Evolutionary conservation across 2,113 vertebrate genomes (phyloP).

Genomic region (Cephalopterus ornatus): DNA sequence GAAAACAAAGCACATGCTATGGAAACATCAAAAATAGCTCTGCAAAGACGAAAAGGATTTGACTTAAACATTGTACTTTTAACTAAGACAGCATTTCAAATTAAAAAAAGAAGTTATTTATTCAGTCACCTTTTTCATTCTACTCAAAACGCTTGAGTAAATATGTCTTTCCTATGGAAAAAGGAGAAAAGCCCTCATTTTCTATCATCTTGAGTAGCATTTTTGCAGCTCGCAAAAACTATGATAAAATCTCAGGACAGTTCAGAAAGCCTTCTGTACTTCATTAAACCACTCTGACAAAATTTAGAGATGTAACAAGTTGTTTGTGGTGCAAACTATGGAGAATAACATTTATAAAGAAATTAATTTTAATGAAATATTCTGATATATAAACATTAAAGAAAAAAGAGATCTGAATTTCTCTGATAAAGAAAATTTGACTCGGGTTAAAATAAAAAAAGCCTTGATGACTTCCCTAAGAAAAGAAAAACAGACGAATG

Average conservation of each 20-base stretch:
- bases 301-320: not conserved
- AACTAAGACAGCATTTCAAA: not conserved
- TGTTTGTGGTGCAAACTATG: not conserved
- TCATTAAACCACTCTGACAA: not conserved
- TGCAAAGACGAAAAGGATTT: not conserved
- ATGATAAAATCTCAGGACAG: not conserved
- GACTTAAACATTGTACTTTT: not conserved
- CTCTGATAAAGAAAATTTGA: not conserved
- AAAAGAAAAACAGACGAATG: not conserved
- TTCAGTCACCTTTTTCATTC: not conserved
- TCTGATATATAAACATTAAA: not conserved
- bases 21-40: not conserved
- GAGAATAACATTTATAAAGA: not conserved
- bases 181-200: rapidly evolving
- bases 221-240: not conserved
- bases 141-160: not conserved
- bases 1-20: not conserved
- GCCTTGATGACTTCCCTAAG: not conserved
- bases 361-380: not conserved
- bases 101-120: not conserved
- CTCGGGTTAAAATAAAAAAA: not conserved
- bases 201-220: not conserved
- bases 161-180: not conserved
- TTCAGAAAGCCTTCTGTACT: not conserved
- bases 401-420: not conserved